Evolutionary conservation across 2,888 invertebrate species (phyloP), one percentile per base, ranked within the genome.

Genomic region (Eristalis pertinax): DNA sequence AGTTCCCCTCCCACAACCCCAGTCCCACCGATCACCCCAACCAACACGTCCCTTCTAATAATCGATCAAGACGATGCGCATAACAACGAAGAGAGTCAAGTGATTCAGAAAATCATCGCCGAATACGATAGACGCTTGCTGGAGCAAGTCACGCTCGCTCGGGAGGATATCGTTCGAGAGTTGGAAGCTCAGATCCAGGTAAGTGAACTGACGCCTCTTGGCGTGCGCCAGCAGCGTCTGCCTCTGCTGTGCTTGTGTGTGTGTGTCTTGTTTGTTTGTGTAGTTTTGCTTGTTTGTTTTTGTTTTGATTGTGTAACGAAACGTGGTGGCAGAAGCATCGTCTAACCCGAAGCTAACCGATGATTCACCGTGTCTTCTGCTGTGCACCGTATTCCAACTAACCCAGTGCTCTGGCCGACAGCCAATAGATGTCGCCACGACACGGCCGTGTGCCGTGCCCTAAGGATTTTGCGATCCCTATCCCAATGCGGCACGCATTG

Each of bases 141-240:
- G 90, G 95, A 95, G 91, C 95, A 95, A 92, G 93, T 95, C 88
- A 93, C 94, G 70, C 92, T 95, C 91, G 96, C 96, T 86, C 95
- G 95, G 89, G 94, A 94, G 90, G 96, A 96, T 91, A 95, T 96
- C 89, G 94, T 95, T 88, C 94, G 94, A 89, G 95, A 95, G 89
- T 93, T 97, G 89, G 96, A 96, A 92, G 95, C 95, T 80, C 95
- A 96, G 91, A 95, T 97, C 90, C 96, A 96, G 96, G 97, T 96
- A 94, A 93, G 94, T 89, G 50, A 62, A 22, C 3, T 35, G 38
- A 8, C 1, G 0, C 8, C 32, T 32, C 8, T 32, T 32, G 32
- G 32, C 32, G 29, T 29, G 29, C 29, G 29, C 29, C 29, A 29
- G 29, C 29, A 29, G 29, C 29, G 32, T 32, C 32, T 56, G 22